Base-by-base conservation (phyloP, 2,113 vertebrate species). In the Oryzias curvinotus region DNA sequence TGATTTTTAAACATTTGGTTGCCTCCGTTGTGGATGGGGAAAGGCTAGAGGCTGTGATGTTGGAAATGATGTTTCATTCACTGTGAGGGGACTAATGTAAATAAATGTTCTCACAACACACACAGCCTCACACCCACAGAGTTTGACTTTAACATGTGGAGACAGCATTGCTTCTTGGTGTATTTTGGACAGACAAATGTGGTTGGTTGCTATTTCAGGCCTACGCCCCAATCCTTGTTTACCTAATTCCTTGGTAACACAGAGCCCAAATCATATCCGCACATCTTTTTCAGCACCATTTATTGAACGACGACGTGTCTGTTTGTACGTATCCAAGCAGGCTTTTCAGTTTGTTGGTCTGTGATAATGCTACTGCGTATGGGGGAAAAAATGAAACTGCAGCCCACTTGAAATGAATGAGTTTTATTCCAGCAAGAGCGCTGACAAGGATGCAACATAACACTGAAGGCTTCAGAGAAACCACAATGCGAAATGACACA, bases 1-100 rank as follows among this genome's bases (percentile, higher is more conserved):
- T 68, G 48, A 67, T 71, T 81, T 78, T 58, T 60, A 80, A 82
- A 84, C 81, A 85, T 71, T 75, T 48, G 73, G 71, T 73, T 65
- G 51, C 44, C 71, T 84, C 67, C 49, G 65, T 57, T 68, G 48
- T 62, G 68, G 23, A 45, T 4, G 52, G 74, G 73, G 68, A 66
- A 81, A 76, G 10, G 66, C 15, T 21, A 86, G 71, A 60, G 59
- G 64, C 41, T 41, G 63, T 62, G 62, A 63, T 56, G 55, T 48
- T 66, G 59, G 70, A 81, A 86, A 72, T 52, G 13, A 73, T 63
- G 65, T 73, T 82, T 85, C 71, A 71, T 42, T 77, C 53, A 44
- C 57, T 70, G 75, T 78, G 71, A 62, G 43, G 25, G 57, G 58
- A 73, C 68, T 68, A 75, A 80, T 84, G 72, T 78, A 77, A 85